Conservation (phyloP, 2,888 invertebrate genomes). For the Macrosiphum euphorbiae region DNA sequence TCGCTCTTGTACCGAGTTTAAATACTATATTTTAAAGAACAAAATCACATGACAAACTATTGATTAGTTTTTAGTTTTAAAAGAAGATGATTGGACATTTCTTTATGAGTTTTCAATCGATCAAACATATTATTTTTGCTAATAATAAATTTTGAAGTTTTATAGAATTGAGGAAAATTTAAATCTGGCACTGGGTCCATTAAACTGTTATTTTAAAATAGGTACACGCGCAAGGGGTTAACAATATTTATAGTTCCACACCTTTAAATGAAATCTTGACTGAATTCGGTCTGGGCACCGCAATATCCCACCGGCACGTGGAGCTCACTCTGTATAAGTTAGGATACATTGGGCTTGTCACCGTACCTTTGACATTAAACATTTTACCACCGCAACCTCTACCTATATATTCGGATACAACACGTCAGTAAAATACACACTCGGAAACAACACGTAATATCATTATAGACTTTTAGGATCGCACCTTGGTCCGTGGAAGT, state of each 20-base stretch:
- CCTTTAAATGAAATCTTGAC: slow-evolving; percentile 9
- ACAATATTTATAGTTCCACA: neutral
- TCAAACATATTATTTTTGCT: neutral
- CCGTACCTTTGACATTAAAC: slow-evolving; percentile 78
- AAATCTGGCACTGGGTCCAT: no score
- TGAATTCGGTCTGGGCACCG: slow-evolving; percentile 68
- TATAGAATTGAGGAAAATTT: no score
- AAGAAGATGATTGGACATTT: neutral
- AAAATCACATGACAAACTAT: neutral
- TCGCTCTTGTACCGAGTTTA: neutral
- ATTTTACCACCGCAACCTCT: slow-evolving; percentile 87
- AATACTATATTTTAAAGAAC: slow-evolving; percentile 2
- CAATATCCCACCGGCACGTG: slow-evolving; percentile 72
- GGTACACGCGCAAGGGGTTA: neutral
- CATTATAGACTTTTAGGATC: neutral
- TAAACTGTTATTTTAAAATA: neutral
- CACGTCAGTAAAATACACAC: neutral
- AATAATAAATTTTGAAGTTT: neutral
- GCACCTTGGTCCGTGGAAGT: slow-evolving; percentile 53
- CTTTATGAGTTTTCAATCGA: neutral
- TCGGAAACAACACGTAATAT: neutral
- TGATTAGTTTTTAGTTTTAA: neutral
- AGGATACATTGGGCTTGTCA: slow-evolving; percentile 85
- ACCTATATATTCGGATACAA: neutral
- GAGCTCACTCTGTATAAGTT: slow-evolving; percentile 74